phyloP scores from a whole-genome alignment of 1,140 invertebrate genomes.

The Aplysia californica region DNA sequence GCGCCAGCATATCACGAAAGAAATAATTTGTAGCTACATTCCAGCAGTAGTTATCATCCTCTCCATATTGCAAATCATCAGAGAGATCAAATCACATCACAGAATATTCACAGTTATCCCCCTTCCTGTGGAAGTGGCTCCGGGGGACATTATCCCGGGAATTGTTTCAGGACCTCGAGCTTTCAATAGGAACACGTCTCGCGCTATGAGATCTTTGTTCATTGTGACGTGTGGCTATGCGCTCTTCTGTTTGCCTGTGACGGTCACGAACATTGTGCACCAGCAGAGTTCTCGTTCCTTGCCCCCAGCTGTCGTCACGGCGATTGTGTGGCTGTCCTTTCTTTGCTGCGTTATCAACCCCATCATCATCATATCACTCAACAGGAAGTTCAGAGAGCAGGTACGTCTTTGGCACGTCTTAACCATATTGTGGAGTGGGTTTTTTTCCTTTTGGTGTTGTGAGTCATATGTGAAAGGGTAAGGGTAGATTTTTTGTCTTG shows the following conservation, averaged over 20 bases:
- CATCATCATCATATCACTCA: slow-evolving; percentile 33
- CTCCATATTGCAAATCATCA: slow-evolving; percentile 24
- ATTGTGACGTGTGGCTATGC: slow-evolving; percentile 26
- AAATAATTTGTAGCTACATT: slow-evolving; percentile 27
- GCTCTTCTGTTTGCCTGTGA: slow-evolving; percentile 25
- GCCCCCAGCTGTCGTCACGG: background rate
- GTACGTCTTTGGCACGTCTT: background rate
- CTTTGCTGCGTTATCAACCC: slow-evolving; percentile 37
- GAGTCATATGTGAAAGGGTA: no score
- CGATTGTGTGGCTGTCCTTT: slow-evolving; percentile 37
- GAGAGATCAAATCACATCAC: slow-evolving; percentile 33
- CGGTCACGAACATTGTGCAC: slow-evolving; percentile 19
- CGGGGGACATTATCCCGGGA: background rate
- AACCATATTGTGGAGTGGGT: no score
- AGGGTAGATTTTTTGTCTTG: no score
- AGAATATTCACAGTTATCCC: slow-evolving; percentile 36
- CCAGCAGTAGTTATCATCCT: slow-evolving; percentile 25
- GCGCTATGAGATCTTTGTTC: slow-evolving; percentile 35
- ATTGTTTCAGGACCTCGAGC: background rate
- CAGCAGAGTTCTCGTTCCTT: background rate
- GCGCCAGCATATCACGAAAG: slow-evolving; percentile 12
- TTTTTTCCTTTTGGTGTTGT: no score
- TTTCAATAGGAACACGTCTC: slow-evolving; percentile 25
- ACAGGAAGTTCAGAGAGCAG: slow-evolving; percentile 34
- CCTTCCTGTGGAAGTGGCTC: background rate